Conservation (phyloP, 1,140 invertebrate genomes). For the Tyrophagus putrescentiae region DNA sequence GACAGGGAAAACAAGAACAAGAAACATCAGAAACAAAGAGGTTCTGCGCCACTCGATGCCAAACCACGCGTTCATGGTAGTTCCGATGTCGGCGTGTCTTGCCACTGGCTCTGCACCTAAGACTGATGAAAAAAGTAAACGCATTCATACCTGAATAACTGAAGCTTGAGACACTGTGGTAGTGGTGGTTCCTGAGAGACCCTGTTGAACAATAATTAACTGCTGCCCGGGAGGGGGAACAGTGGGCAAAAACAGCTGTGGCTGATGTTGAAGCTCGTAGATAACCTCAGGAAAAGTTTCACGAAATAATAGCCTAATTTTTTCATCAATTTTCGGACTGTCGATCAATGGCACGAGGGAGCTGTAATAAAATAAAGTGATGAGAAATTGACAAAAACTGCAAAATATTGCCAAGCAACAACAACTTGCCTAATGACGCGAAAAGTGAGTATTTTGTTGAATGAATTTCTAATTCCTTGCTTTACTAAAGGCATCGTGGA, state of each 20-base stretch:
- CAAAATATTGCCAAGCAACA: background rate
- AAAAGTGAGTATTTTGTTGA: slow-evolving; percentile 83
- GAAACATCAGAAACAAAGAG: background rate
- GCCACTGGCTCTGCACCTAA: background rate
- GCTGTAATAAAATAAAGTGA: slow-evolving; percentile 18
- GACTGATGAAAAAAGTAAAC: background rate
- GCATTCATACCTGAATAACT: background rate
- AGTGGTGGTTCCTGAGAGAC: background rate
- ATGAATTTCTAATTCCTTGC: slow-evolving; percentile 76
- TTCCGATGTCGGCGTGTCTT: background rate
- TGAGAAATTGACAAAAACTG: slow-evolving; percentile 13
- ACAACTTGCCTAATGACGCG: slow-evolving; percentile 53
- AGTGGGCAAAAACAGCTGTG: background rate
- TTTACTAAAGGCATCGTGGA: slow-evolving; percentile 64
- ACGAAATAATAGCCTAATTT: slow-evolving; percentile 63
- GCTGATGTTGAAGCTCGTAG: slow-evolving; percentile 18
- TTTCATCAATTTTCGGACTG: slow-evolving; percentile 79
- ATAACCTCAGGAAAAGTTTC: slow-evolving; percentile 83
- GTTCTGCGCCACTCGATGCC: background rate
- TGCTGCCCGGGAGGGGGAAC: background rate
- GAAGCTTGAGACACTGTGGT: background rate
- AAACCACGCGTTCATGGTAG: background rate
- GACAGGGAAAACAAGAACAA: background rate
- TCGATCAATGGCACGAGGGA: slow-evolving; percentile 53
- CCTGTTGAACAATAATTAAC: background rate